phyloP scores from a whole-genome alignment of 2,113 vertebrate species.

The Erythrolamprus reginae region DNA sequence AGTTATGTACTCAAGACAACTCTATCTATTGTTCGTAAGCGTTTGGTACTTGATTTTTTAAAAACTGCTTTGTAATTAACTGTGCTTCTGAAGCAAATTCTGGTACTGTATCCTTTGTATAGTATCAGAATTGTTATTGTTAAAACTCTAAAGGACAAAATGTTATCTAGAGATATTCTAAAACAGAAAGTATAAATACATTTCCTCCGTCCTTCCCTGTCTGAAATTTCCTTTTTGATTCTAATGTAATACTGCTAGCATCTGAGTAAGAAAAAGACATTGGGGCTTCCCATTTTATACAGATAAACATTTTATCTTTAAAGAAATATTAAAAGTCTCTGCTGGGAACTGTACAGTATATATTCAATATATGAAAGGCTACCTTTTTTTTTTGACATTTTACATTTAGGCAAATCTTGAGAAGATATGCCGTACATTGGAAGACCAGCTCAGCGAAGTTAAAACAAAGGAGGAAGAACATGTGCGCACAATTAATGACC shows the following conservation, averaged over 20 bases:
- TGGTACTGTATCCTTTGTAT: not conserved
- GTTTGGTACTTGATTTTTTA: not conserved
- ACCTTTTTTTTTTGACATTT: not conserved
- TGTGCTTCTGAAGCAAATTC: not conserved
- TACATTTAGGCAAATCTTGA: constrained; percentile 64
- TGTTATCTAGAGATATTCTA: not conserved
- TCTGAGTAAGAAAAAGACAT: not conserved
- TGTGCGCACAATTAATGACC: constrained; percentile 74
- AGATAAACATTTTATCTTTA: not conserved
- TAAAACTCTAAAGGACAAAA: not conserved
- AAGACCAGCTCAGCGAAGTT: constrained; percentile 79
- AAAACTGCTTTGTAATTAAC: not conserved
- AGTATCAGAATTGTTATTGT: not conserved
- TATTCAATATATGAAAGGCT: not conserved
- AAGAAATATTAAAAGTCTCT: not conserved
- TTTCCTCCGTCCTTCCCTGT: not conserved
- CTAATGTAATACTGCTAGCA: not conserved
- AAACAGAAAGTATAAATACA: not conserved
- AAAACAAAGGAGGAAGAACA: constrained; percentile 79
- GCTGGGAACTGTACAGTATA: not conserved
- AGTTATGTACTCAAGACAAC: not conserved
- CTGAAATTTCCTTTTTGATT: not conserved
- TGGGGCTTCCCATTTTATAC: not conserved
- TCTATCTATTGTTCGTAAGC: not conserved
- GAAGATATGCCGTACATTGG: constrained; percentile 73